These are phyloP conservation scores for Drosophila kanekoi DNA, from an alignment of 2,888 invertebrate species.

Conservation along the genomic window DNA sequence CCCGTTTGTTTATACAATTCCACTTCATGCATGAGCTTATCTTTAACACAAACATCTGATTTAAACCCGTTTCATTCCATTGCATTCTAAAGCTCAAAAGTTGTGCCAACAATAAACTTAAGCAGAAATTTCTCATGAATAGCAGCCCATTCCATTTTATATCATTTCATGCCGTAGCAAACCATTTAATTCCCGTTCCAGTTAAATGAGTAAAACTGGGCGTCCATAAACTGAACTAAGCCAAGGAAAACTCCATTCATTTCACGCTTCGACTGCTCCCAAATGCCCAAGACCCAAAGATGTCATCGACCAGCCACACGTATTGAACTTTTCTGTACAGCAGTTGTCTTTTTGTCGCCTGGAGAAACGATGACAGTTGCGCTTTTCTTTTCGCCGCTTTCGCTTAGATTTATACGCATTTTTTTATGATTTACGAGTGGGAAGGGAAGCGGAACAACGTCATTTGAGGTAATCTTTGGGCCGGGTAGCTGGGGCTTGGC, in stretches of 20 bases:
- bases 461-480: constrained; percentile 51
- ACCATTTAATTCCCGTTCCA: constrained; percentile 13
- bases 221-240: constrained; percentile 42
- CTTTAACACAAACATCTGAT: background rate
- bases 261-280: constrained; percentile 65
- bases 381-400: constrained; percentile 50
- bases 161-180: constrained; percentile 2
- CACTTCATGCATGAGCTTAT: too few species aligned
- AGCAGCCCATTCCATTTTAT: constrained; percentile 13
- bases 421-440: constrained; percentile 70
- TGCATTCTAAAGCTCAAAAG: background rate
- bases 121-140: constrained; percentile 7
- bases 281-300: constrained; percentile 44
- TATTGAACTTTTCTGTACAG: constrained; percentile 50
- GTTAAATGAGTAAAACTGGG: constrained; percentile 21
- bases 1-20: too few species aligned
- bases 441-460: constrained; percentile 24
- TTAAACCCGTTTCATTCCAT: background rate
- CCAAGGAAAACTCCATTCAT: constrained; percentile 57
- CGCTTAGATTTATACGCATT: constrained; percentile 60
- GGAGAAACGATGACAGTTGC: constrained; percentile 74
- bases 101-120: constrained; percentile 5
- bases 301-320: constrained; percentile 35
- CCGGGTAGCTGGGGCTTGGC: constrained; percentile 19
- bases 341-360: constrained; percentile 28